Conservation (phyloP, 2,113 vertebrate species). For the Mesoclemmys tuberculata region DNA sequence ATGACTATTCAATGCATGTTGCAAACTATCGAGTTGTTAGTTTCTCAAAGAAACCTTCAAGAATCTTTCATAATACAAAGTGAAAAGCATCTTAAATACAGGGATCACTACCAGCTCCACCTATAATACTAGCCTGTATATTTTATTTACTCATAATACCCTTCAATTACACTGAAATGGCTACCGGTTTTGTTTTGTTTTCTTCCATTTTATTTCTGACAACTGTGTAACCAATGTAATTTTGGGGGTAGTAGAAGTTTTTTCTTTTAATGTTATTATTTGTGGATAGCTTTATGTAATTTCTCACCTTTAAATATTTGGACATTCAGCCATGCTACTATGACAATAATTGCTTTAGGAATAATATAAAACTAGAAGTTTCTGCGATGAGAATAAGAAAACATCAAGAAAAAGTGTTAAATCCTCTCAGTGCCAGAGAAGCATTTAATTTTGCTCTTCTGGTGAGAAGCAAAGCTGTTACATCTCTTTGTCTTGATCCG, state of each 20-base stretch:
- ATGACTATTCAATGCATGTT: rapidly evolving
- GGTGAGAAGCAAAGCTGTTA: background rate
- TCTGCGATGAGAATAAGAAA: background rate
- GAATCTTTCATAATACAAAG: background rate
- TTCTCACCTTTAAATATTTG: background rate
- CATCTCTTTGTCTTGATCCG: background rate
- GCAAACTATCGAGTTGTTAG: background rate
- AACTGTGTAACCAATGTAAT: rapidly evolving
- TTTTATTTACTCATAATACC: background rate
- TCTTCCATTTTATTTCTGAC: rapidly evolving
- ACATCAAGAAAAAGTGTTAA: background rate
- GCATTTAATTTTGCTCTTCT: background rate
- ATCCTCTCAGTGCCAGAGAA: background rate
- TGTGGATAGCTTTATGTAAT: background rate
- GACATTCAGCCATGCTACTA: rapidly evolving
- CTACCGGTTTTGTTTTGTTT: background rate
- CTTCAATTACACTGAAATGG: rapidly evolving
- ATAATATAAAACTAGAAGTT: background rate
- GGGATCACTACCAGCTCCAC: background rate
- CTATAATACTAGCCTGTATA: background rate
- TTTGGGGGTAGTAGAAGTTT: background rate
- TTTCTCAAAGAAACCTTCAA: background rate
- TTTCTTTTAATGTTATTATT: background rate
- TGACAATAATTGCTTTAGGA: background rate
- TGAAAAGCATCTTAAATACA: background rate